These are phyloP conservation scores for Drosophila prostipennis DNA, from an alignment of 2,888 invertebrate species.

Conservation along the genomic window DNA sequence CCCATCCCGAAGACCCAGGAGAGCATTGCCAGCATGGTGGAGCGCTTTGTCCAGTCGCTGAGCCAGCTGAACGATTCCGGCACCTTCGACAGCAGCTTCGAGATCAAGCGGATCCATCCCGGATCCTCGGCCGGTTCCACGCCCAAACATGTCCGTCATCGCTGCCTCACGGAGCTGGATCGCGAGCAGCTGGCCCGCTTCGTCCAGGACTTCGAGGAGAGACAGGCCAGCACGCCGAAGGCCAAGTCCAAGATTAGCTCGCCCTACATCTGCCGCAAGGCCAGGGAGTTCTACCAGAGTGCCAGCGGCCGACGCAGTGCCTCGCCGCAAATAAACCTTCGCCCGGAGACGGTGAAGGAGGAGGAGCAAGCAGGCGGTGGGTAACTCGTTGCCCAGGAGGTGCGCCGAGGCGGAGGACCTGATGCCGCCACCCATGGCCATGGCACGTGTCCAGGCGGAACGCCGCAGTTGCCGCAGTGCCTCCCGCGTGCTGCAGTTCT, in stretches of 20 bases:
- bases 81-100: conserved; percentile 83
- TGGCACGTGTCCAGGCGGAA: conserved; percentile 68
- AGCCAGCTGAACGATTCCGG: conserved; percentile 83
- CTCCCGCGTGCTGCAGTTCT: conserved; percentile 79
- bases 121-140: conserved; percentile 54
- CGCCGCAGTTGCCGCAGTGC: conserved; percentile 75
- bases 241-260: conserved; percentile 71
- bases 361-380: conserved; percentile 6
- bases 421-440: conserved; percentile 62
- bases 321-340: conserved; percentile 54
- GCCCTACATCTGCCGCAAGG: conserved; percentile 73
- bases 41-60: conserved; percentile 82
- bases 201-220: conserved; percentile 80
- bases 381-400: conserved; percentile 23
- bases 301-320: conserved; percentile 68
- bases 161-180: conserved; percentile 81
- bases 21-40: conserved; percentile 77
- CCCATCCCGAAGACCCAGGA: conserved; percentile 17
- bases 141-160: conserved; percentile 62
- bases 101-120: conserved; percentile 81
- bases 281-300: conserved; percentile 66
- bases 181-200: conserved; percentile 80
- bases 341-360: conserved; percentile 37
- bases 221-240: conserved; percentile 66
- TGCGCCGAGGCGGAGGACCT: conserved; percentile 61